Base-by-base conservation (phyloP, 2,888 invertebrate species). In the Caenorhabditis sp. region DNA sequence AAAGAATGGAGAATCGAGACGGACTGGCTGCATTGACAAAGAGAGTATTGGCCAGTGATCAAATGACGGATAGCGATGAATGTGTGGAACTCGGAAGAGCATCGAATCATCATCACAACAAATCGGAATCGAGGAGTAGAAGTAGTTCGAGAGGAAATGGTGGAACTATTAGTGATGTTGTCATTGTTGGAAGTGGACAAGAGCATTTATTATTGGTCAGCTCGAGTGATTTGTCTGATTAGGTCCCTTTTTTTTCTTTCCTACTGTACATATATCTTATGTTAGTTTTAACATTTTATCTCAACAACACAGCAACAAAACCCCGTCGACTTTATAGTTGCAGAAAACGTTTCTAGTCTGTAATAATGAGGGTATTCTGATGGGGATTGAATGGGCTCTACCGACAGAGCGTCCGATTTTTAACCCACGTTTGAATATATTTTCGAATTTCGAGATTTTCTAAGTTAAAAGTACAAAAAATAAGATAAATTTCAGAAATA, bases 1-100 rank as follows among this genome's bases (percentile, higher is more conserved):
- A 77, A 54, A 57, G 77, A 53, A 61, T 72, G 43, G 80, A 80
- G 54, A 69, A 80, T 60, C 70, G 77, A 5, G 80, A 80, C 12
- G 73, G 77, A 50, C 61, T 80, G 26, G 74, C 77, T 4, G 74
- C 76, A 1, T 58, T 80, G 51, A 80, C 80, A 24, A 68, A 72
- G 63, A 50, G 69, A 36, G 80, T 68, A 0, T 55, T 80, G 24
- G 73, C 76, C 17, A 76, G 73, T 53, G 74, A 74, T 43, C 66
- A 69, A 43, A 57, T 70, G 60, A 71, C 67, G 0, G 74, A 71
- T 54, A 66, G 61, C 54, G 78, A 76, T 57, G 76, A 74, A 23
- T 31, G 23, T 58, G 61, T 69, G 17, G 69, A 69, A 55, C 63
- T 69, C 5, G 69, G 66, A 43, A 50, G 43, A 26, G 51, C 14